Base-by-base conservation (phyloP, 2,113 vertebrate genomes). In the Scalopus aquaticus region DNA sequence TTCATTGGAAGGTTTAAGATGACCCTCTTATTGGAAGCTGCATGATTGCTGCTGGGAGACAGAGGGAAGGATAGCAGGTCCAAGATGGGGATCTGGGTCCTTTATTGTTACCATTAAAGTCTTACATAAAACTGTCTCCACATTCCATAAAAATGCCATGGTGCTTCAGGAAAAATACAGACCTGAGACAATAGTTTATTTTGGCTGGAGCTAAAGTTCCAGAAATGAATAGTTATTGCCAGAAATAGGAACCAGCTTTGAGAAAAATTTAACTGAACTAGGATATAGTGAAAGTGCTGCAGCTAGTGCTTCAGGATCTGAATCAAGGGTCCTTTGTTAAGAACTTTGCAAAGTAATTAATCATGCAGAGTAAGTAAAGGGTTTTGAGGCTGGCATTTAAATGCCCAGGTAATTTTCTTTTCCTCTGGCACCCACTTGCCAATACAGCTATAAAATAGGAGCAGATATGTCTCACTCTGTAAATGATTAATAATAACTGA, bases 91-190 rank as follows among this genome's bases (percentile, higher is more conserved):
- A 95, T 93, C 96, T 94, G 90, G 88, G 67, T 65, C 94, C 96
- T 97, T 97, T 93, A 96, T 92, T 95, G 90, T 97, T 76, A 84
- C 65, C 89, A 95, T 94, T 97, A 96, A 96, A 94, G 37, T 94
- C 90, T 94, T 90, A 90, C 97, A 97, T 97, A 96, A 97, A 97
- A 95, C 97, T 97, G 96, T 97, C 96, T 97, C 95, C 97, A 96
- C 96, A 94, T 96, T 97, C 95, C 97, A 96, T 97, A 97, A 97
- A 97, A 97, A 96, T 95, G 97, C 95, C 96, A 97, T 62, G 92
- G 97, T 74, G 90, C 95, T 97, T 97, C 93, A 97, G 95, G 96
- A 97, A 90, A 97, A 97, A 97, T 93, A 91, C 81, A 96, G 97
- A 96, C 97, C 81, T 94, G 92, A 97, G 92, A 97, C 90, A 96